These are phyloP conservation scores for Prolemur simus DNA, from an alignment of 2,113 vertebrate genomes.

Conservation along the genomic window DNA sequence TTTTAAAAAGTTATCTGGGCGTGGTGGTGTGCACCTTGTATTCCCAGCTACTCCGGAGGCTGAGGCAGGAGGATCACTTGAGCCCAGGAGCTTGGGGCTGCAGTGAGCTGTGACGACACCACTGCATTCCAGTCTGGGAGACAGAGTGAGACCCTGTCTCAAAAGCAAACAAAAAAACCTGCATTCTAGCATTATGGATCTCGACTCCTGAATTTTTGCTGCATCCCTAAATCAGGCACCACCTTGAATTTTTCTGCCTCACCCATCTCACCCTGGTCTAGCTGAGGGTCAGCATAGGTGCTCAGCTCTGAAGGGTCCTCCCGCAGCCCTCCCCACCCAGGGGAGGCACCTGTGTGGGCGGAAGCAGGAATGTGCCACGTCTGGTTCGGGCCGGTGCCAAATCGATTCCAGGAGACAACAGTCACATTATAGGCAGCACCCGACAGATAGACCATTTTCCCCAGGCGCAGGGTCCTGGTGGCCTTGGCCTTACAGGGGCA, in stretches of 20 bases:
- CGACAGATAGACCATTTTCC: conserved; percentile 47
- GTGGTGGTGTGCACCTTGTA: background rate
- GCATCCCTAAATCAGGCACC: background rate
- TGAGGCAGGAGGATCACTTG: background rate
- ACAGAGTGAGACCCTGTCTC: background rate
- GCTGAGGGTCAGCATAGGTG: background rate
- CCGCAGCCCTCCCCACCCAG: accelerated
- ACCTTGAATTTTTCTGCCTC: background rate
- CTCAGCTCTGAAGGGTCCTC: background rate
- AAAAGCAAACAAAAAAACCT: background rate
- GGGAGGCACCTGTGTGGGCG: conserved; percentile 59
- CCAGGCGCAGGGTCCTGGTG: background rate
- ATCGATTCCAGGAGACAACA: accelerated
- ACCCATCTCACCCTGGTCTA: background rate
- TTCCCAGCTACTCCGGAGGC: background rate
- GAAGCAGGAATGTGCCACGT: conserved; percentile 50
- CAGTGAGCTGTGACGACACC: no score
- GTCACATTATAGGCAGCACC: conserved; percentile 74
- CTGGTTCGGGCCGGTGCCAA: accelerated
- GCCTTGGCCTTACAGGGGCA: background rate
- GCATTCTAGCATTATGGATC: background rate
- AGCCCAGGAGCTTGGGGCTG: background rate
- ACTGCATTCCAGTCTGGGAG: background rate
- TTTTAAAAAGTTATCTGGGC: background rate
- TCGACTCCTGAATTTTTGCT: background rate